Evolutionary conservation across 2,797 vertebrate genomes (phyloP).

Genomic region (Enoplosus armatus): DNA sequence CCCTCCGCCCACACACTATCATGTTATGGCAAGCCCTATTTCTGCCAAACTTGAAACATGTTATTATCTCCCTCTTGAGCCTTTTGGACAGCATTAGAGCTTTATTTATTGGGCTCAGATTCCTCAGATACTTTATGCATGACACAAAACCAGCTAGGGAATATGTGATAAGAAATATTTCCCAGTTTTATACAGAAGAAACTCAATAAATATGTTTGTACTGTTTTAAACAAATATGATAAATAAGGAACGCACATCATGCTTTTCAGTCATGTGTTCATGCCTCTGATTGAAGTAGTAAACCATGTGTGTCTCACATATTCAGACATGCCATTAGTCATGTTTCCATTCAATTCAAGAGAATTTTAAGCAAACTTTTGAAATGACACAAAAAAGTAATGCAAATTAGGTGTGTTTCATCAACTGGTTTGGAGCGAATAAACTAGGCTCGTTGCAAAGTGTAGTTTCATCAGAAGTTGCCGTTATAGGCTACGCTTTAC

Average conservation of each 20-base stretch:
- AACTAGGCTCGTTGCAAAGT: too few species aligned
- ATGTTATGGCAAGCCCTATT: not conserved
- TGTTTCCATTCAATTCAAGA: too few species aligned
- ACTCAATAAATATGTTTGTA: not conserved
- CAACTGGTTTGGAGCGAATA: too few species aligned
- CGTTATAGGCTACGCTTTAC: too few species aligned
- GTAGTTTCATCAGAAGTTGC: too few species aligned
- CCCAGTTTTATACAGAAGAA: not conserved
- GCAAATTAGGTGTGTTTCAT: too few species aligned
- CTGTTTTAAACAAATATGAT: not conserved
- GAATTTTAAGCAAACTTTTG: too few species aligned
- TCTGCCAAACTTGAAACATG: not conserved
- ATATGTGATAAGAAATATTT: not conserved
- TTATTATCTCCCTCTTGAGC: conserved; percentile 8
- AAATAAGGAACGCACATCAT: not conserved
- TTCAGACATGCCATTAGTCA: not conserved
- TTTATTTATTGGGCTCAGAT: not conserved
- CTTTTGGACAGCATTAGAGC: not conserved
- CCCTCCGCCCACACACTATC: not conserved
- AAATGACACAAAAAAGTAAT: too few species aligned
- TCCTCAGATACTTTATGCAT: conserved; percentile 7
- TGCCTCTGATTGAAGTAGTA: not conserved
- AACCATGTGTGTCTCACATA: not conserved
- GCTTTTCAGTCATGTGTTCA: not conserved
- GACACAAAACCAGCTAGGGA: not conserved